These are phyloP conservation scores for Disparrhopalites patrizii DNA, from an alignment of 2,888 invertebrate genomes.

Conservation along the genomic window DNA sequence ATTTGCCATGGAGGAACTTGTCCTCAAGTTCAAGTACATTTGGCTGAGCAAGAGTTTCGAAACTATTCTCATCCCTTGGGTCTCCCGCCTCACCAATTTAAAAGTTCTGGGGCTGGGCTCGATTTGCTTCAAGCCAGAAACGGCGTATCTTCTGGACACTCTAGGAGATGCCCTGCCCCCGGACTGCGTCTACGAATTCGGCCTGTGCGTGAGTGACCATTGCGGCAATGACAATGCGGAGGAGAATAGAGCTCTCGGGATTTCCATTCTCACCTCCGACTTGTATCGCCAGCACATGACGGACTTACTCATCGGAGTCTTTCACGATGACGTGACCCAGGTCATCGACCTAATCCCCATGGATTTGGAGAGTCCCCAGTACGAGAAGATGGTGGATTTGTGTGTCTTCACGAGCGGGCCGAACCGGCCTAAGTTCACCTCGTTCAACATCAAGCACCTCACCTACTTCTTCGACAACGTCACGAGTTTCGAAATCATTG, in stretches of 20 bases:
- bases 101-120: conserved; percentile 17
- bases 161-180: background rate
- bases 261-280: background rate
- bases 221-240: background rate
- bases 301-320: conserved; percentile 23
- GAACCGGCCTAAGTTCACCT: conserved; percentile 12
- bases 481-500: conserved; percentile 24
- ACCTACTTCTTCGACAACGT: conserved; percentile 23
- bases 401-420: conserved; percentile 12
- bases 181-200: conserved; percentile 23
- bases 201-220: conserved; percentile 25
- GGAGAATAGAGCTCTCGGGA: background rate
- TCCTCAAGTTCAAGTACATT: conserved; percentile 21
- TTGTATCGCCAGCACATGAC: conserved; percentile 16
- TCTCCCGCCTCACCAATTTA: conserved; percentile 11
- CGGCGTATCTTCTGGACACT: conserved; percentile 11
- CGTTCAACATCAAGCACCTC: conserved; percentile 26
- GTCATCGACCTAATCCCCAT: conserved; percentile 27
- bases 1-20: conserved; percentile 5
- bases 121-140: conserved; percentile 25
- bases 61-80: conserved; percentile 28
- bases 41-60: conserved; percentile 15
- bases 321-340: conserved; percentile 21
- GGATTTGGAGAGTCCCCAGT: background rate
- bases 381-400: conserved; percentile 7